Percentiles rank a stretch among this genome's conserved stretches.
Evolutionary conservation across 2,888 invertebrate species (phyloP).

Genomic region (Iselma pallidipennis): DNA sequence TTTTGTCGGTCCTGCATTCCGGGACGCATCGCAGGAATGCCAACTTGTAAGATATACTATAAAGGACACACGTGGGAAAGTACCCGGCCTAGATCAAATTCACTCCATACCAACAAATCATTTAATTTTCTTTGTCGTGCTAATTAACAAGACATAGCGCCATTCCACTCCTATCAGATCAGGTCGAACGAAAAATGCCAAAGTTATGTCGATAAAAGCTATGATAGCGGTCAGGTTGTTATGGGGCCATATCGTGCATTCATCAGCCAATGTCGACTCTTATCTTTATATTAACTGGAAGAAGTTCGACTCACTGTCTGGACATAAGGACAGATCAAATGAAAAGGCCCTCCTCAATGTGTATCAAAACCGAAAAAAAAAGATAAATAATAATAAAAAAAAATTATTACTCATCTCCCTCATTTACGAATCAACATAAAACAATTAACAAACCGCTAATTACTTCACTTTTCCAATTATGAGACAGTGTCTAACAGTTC

Average conservation of each 20-base stretch:
- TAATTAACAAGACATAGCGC: constrained; percentile 21
- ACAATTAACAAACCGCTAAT: too few species aligned
- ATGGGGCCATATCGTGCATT: constrained; percentile 13
- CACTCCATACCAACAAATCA: constrained; percentile 39
- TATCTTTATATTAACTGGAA: not conserved
- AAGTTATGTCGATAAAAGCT: constrained; percentile 26
- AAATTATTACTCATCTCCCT: too few species aligned
- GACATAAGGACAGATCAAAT: too few species aligned
- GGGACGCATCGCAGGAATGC: constrained; percentile 39
- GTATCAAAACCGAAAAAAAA: too few species aligned
- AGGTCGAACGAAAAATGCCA: constrained; percentile 24
- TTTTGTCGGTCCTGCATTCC: constrained; percentile 38
- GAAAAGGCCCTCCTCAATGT: too few species aligned
- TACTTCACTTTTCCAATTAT: too few species aligned
- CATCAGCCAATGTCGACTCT: constrained; percentile 19
- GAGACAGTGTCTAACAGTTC: too few species aligned
- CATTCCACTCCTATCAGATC: constrained; percentile 10
- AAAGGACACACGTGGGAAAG: constrained; percentile 47
- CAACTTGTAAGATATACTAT: constrained; percentile 45
- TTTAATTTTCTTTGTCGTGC: constrained; percentile 37
- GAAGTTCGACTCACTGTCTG: not conserved
- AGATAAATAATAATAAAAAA: too few species aligned
- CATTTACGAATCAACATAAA: too few species aligned
- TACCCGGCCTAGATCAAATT: constrained; percentile 40
- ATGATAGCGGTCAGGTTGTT: constrained; percentile 19